phyloP scores from a whole-genome alignment of 2,113 vertebrate species.

The Crotalus tigris region DNA sequence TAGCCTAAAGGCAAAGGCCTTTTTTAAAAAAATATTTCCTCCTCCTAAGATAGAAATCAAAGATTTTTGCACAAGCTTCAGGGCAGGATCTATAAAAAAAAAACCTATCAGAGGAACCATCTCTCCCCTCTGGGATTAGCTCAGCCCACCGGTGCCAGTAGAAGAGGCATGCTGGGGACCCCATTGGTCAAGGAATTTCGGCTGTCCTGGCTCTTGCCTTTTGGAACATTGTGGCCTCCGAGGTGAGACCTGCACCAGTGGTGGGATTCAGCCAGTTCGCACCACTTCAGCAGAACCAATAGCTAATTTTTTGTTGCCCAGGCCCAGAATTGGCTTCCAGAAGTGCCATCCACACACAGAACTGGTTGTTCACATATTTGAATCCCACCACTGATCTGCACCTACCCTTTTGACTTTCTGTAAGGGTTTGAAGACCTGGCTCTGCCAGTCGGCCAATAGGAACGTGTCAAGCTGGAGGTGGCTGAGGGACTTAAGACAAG shows the following conservation, averaged over 20 bases:
- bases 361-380: too few relatives aligned
- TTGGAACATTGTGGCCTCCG: neutral
- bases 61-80: neutral
- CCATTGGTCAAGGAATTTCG: neutral
- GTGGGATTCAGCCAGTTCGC: too few relatives aligned
- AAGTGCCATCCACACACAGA: too few relatives aligned
- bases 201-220: neutral
- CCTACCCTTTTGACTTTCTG: neutral
- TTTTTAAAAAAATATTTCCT: conserved; percentile 30
- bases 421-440: neutral
- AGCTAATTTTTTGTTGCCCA: too few relatives aligned
- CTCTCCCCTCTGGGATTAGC: neutral
- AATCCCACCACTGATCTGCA: neutral
- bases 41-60: conserved; percentile 23
- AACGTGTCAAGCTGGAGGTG: neutral
- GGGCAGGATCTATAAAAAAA: neutral
- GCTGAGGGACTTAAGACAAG: neutral
- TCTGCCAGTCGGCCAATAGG: neutral
- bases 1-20: conserved; percentile 31
- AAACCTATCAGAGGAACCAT: neutral
- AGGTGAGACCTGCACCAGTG: neutral
- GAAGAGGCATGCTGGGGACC: neutral
- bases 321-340: too few relatives aligned
- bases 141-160: neutral
- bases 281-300: too few relatives aligned